Percentiles rank a stretch among this genome's conserved stretches.
Conservation (phyloP, 53 echinoderm and acorn worm species). For the Temnopleurus reevesii region DNA sequence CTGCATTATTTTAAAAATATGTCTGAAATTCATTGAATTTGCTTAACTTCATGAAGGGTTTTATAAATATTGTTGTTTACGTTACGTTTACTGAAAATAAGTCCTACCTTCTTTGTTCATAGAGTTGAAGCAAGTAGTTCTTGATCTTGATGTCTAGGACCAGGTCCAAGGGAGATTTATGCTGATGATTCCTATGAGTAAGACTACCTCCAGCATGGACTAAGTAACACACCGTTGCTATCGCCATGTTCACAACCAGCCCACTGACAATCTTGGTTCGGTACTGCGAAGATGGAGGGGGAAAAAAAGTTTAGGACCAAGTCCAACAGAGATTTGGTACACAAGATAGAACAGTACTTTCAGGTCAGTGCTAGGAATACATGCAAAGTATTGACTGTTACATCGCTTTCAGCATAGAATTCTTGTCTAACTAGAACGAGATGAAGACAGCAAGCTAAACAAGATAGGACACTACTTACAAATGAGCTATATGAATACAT, state of each 20-base stretch:
- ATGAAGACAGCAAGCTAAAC: not conserved
- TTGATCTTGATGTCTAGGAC: constrained; percentile 64
- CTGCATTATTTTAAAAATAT: too few species aligned
- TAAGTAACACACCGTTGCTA: constrained; percentile 81
- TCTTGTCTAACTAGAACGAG: not conserved
- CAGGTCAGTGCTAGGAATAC: too few species aligned
- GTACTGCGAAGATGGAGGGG: not conserved
- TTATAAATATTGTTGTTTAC: too few species aligned
- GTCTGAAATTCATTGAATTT: too few species aligned
- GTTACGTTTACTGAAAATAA: too few species aligned
- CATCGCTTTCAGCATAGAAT: not conserved
- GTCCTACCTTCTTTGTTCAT: constrained; percentile 76
- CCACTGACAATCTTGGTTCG: constrained; percentile 52
- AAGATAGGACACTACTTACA: too few species aligned
- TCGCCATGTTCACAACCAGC: constrained; percentile 42
- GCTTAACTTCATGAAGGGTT: too few species aligned
- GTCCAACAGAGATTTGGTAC: not conserved
- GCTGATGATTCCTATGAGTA: constrained; percentile 64
- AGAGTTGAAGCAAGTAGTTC: constrained; percentile 68
- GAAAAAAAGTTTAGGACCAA: not conserved
- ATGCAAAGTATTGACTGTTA: not conserved
- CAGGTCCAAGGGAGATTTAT: constrained; percentile 77
- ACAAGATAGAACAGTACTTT: not conserved
- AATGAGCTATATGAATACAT: too few species aligned
- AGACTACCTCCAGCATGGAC: constrained; percentile 81